Evolutionary conservation across 2,113 vertebrate genomes (phyloP).

Genomic region (Sapayoa aenigma): DNA sequence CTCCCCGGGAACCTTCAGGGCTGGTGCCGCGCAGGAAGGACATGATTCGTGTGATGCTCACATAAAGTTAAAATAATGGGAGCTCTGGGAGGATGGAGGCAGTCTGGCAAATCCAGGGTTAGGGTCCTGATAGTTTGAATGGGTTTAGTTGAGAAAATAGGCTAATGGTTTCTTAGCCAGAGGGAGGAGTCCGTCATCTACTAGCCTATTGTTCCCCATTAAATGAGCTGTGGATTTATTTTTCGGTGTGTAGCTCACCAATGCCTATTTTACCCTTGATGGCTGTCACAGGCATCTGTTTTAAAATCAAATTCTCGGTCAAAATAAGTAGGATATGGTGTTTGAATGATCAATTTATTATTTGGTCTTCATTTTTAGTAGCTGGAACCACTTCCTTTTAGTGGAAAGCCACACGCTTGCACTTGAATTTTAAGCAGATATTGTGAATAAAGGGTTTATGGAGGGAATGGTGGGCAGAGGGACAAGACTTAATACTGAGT

Average conservation of each 20-base stretch:
- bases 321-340: neutral
- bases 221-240: conserved; percentile 38
- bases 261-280: neutral
- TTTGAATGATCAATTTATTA: neutral
- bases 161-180: conserved; percentile 49
- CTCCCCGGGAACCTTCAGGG: neutral
- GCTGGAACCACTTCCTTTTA: conserved; percentile 4
- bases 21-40: neutral
- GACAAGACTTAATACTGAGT: neutral
- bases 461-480: neutral
- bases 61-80: neutral
- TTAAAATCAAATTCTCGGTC: neutral
- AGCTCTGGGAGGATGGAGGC: neutral
- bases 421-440: conserved; percentile 19
- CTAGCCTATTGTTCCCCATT: conserved; percentile 37
- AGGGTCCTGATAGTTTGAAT: neutral
- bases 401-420: neutral
- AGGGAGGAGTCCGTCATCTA: conserved; percentile 38
- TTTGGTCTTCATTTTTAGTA: neutral
- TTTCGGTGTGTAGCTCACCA: neutral
- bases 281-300: neutral
- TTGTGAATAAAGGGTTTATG: conserved; percentile 19
- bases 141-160: neutral
- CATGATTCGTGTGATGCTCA: neutral
- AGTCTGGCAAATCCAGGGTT: neutral